These are phyloP conservation scores for Tetramorium bicarinatum DNA, from an alignment of 2,888 invertebrate genomes.

Conservation along the genomic window DNA sequence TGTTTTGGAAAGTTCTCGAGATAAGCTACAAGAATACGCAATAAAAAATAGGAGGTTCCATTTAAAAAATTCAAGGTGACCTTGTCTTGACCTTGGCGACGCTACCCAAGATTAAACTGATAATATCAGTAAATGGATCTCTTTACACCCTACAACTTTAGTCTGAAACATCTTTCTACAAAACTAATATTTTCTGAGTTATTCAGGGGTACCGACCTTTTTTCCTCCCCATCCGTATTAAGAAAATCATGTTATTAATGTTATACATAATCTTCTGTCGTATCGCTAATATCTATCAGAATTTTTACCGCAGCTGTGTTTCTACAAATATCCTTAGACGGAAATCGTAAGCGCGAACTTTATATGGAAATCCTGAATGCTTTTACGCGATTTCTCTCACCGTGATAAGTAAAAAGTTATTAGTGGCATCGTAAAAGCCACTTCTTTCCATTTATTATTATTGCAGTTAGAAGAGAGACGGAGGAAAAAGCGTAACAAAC, in stretches of 20 bases:
- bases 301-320: neutral
- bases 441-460: conserved; percentile 76
- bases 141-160: too few species aligned
- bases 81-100: too few species aligned
- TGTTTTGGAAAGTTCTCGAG: too few species aligned
- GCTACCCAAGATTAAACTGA: too few species aligned
- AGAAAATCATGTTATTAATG: neutral
- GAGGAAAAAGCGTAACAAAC: conserved; percentile 14
- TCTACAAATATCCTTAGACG: too few species aligned
- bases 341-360: neutral
- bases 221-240: neutral
- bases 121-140: too few species aligned
- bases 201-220: too few species aligned
- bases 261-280: neutral
- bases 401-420: conserved; percentile 49
- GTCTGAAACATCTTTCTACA: too few species aligned
- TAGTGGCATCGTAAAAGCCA: conserved; percentile 44
- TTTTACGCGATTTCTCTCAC: conserved; percentile 19
- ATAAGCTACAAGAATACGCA: too few species aligned
- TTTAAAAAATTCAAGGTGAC: too few species aligned
- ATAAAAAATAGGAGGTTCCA: too few species aligned
- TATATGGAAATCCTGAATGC: conserved; percentile 13
- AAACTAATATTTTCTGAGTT: too few species aligned
- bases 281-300: neutral
- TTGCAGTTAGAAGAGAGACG: conserved; percentile 55